These are phyloP conservation scores for Rhynchotus rufescens DNA, from an alignment of 2,797 vertebrate species.

Conservation along the genomic window DNA sequence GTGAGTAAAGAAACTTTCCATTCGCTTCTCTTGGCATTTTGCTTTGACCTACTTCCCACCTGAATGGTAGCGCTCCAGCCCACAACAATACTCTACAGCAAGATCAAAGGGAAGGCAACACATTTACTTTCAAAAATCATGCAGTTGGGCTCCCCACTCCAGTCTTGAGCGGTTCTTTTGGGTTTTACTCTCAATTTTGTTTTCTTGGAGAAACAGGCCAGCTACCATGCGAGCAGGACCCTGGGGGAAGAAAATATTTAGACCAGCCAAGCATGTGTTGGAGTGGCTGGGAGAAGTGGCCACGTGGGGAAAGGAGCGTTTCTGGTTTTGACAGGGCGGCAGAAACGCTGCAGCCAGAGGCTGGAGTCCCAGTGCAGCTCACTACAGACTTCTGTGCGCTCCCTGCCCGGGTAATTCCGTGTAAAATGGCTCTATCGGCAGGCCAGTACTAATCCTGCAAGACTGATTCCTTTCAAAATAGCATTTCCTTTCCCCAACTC, in stretches of 20 bases:
- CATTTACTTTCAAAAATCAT: neutral
- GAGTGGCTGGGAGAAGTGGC: slow-evolving; percentile 20
- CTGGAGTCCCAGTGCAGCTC: slow-evolving; percentile 43
- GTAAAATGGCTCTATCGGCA: slow-evolving; percentile 13
- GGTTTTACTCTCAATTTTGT: neutral
- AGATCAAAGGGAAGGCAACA: neutral
- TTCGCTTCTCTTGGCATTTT: neutral
- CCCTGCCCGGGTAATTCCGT: slow-evolving; percentile 16
- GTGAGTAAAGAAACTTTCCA: slow-evolving; percentile 19
- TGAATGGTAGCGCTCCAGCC: neutral
- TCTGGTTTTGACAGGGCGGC: slow-evolving; percentile 44
- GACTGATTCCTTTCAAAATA: slow-evolving; percentile 22
- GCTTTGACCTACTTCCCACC: slow-evolving; percentile 33
- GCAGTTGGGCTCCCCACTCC: neutral
- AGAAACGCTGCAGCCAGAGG: slow-evolving; percentile 11
- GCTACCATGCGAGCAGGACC: slow-evolving; percentile 2
- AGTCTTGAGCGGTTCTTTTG: neutral
- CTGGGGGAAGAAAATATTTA: slow-evolving; percentile 15
- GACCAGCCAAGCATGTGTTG: neutral
- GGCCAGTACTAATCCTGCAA: neutral
- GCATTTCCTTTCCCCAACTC: neutral
- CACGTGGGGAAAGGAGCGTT: slow-evolving; percentile 28
- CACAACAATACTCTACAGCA: neutral
- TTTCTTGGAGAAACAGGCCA: neutral
- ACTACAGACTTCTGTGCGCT: slow-evolving; percentile 40